phyloP scores from a whole-genome alignment of 2,113 vertebrate genomes.

The human region GRCh38 chr15:59145001-59145500 shows the following conservation, averaged over 20 bases:
- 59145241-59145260: no score
- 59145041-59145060: no score
- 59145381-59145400: not conserved
- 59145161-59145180: not conserved
- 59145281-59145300: not conserved
- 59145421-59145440: not conserved
- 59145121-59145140: no score
- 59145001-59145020: no score
- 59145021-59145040: no score
- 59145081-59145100: no score
- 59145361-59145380: not conserved
- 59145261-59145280: no score
- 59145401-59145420: not conserved
- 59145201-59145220: not conserved
- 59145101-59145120: no score
- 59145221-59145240: accelerated
- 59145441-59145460: not conserved
- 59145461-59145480: no score
- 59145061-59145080: no score
- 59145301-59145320: not conserved
- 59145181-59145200: not conserved
- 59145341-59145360: not conserved
- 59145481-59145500: no score
- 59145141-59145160: not conserved
- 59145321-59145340: not conserved